Conservation (phyloP, 1,140 invertebrate genomes). For the Trachymyrmex cornetzi region DNA sequence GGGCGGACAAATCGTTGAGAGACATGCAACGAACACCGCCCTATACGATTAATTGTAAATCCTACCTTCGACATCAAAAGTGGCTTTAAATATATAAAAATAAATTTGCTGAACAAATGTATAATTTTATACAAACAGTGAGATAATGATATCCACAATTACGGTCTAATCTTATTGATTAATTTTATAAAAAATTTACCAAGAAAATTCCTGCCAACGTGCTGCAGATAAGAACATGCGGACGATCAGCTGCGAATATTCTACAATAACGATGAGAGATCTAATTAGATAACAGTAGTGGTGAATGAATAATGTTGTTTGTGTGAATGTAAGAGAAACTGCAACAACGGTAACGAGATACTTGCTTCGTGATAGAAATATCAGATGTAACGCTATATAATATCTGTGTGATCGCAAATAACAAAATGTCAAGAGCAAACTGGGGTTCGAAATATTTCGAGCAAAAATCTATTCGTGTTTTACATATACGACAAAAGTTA, state of each 20-base stretch:
- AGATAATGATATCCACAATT: neutral
- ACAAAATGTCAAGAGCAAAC: conserved; percentile 1
- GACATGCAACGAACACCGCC: conserved; percentile 11
- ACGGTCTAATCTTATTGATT: neutral
- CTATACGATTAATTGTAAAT: neutral
- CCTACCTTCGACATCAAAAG: neutral
- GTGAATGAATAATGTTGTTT: conserved; percentile 52
- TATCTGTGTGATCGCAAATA: conserved; percentile 36
- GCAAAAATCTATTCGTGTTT: conserved; percentile 11
- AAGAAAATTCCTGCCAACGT: conserved; percentile 5
- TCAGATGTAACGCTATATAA: neutral
- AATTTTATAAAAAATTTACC: neutral
- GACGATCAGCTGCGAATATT: conserved; percentile 12
- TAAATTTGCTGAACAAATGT: neutral
- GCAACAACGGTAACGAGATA: conserved; percentile 34
- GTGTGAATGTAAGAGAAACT: conserved; percentile 17
- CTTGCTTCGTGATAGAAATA: conserved; percentile 32
- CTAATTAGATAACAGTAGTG: conserved; percentile 51
- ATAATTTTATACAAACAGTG: neutral
- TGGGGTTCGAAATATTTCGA: neutral
- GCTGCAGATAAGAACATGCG: conserved; percentile 34
- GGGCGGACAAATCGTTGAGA: conserved; percentile 34
- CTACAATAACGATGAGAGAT: conserved; percentile 35
- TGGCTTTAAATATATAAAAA: neutral
- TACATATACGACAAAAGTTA: neutral